These are phyloP conservation scores for Typhlomys cinereus DNA, from an alignment of 2,113 vertebrate genomes.

Conservation along the genomic window DNA sequence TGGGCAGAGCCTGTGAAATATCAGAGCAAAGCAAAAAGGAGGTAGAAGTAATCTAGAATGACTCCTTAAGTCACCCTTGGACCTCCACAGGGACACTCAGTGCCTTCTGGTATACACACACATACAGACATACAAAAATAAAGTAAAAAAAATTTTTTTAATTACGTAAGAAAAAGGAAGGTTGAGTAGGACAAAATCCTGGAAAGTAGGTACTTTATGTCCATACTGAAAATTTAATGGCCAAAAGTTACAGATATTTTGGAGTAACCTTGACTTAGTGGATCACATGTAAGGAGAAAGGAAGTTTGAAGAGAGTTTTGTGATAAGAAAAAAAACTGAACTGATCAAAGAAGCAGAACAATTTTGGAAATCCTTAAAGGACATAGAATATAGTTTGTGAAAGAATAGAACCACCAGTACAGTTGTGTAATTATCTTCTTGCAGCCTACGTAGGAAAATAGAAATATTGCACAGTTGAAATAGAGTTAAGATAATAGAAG, in stretches of 20 bases:
- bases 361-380: background rate
- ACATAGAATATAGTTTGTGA: background rate
- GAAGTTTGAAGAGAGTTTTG: background rate
- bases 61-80: too few species aligned
- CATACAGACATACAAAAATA: too few species aligned
- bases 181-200: background rate
- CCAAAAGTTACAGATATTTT: too few species aligned
- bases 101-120: too few species aligned
- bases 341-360: background rate
- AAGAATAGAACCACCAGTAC: background rate
- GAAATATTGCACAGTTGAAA: background rate
- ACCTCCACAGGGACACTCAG: too few species aligned
- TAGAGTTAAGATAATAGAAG: background rate
- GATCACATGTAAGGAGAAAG: background rate
- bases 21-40: too few species aligned
- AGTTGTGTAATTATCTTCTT: background rate
- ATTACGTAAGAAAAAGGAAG: background rate
- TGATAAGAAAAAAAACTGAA: background rate
- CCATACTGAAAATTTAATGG: too few species aligned
- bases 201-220: too few species aligned
- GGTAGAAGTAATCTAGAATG: too few species aligned
- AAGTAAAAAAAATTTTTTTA: too few species aligned
- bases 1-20: too few species aligned
- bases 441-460: background rate
- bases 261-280: background rate